Percentiles rank a stretch among this genome's conserved stretches.
These are phyloP conservation scores for Drosophila triauraria DNA, from an alignment of 1,140 invertebrate species.

Conservation along the genomic window DNA sequence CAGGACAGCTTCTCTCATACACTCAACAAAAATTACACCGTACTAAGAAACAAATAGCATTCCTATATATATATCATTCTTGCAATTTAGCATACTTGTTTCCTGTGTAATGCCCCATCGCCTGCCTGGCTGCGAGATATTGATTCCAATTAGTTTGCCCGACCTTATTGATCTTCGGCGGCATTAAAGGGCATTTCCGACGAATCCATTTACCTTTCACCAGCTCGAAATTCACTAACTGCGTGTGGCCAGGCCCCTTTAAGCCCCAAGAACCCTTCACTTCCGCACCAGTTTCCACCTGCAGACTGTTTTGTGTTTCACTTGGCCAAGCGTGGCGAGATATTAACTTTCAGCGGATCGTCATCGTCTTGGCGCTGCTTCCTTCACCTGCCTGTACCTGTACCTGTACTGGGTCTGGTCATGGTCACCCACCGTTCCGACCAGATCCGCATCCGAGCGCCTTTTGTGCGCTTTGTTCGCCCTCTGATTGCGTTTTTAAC, in stretches of 20 bases:
- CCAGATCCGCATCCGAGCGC: slow-evolving; percentile 24
- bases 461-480: slow-evolving; percentile 66
- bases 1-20: background rate
- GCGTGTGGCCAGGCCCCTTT: slow-evolving; percentile 25
- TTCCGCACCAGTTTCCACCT: slow-evolving; percentile 18
- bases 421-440: slow-evolving; percentile 65
- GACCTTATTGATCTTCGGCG: slow-evolving; percentile 33
- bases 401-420: slow-evolving; percentile 42
- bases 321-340: slow-evolving; percentile 47
- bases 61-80: background rate
- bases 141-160: slow-evolving; percentile 37
- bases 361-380: slow-evolving; percentile 54
- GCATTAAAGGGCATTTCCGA: slow-evolving; percentile 41
- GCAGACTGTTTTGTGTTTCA: slow-evolving; percentile 62
- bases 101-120: slow-evolving; percentile 7
- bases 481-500: slow-evolving; percentile 80
- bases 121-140: slow-evolving; percentile 16
- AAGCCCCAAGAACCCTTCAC: slow-evolving; percentile 63
- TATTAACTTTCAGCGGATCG: slow-evolving; percentile 68
- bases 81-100: background rate
- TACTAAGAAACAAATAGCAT: background rate
- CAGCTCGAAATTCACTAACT: slow-evolving; percentile 15
- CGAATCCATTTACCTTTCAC: slow-evolving; percentile 47
- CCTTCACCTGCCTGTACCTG: slow-evolving; percentile 21
- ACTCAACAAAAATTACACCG: slow-evolving; percentile 7